A percentile compares a stretch with the other conserved stretches of the same genome.
Conservation (phyloP, 2,113 vertebrate genomes). For the Conger conger region DNA sequence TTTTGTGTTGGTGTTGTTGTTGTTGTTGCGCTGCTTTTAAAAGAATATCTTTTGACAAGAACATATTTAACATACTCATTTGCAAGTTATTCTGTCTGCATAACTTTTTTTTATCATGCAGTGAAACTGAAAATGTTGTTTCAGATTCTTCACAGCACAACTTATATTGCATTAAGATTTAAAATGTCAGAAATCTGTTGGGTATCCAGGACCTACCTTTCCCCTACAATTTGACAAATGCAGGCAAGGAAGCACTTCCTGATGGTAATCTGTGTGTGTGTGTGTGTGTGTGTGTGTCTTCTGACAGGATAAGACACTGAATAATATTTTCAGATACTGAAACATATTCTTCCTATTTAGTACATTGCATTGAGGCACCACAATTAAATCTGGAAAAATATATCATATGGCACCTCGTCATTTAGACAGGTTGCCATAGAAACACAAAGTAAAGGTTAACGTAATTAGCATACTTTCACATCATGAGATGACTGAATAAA, state of each 20-base stretch:
- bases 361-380: not conserved
- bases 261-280: not conserved
- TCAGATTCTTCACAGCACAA: not conserved
- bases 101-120: not conserved
- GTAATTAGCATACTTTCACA: constrained; percentile 5
- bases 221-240: too few species aligned
- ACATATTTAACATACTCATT: not conserved
- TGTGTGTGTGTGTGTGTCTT: not conserved
- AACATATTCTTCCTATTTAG: not conserved
- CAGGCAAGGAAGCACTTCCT: too few species aligned
- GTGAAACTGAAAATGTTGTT: not conserved
- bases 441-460: constrained; percentile 28
- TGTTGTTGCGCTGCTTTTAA: not conserved
- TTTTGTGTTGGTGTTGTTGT: constrained; percentile 1
- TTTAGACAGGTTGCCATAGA: constrained; percentile 35
- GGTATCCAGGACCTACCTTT: too few species aligned
- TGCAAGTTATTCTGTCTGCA: not conserved
- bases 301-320: not conserved
- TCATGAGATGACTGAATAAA: not conserved
- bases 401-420: constrained; percentile 8
- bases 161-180: too few species aligned
- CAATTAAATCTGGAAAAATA: constrained; percentile 9
- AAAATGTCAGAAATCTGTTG: too few species aligned
- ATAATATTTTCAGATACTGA: not conserved
- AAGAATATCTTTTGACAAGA: constrained; percentile 1